These are phyloP conservation scores for Phasia obesa DNA, from an alignment of 2,888 invertebrate species.

Conservation along the genomic window DNA sequence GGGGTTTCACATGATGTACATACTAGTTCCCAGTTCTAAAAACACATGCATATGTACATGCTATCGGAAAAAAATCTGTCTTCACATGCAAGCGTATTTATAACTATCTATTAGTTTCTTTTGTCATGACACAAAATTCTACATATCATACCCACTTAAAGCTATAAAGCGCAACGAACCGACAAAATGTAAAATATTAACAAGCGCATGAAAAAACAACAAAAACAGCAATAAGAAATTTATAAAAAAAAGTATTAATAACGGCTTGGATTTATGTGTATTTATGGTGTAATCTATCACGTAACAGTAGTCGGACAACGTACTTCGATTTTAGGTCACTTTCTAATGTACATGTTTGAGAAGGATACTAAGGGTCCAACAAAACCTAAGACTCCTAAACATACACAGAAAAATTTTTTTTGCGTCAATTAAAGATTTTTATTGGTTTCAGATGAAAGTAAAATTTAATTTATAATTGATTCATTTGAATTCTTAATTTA, in stretches of 20 bases:
- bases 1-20: slow-evolving; percentile 15
- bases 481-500: too few relatives aligned
- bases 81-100: not conserved
- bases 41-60: not conserved
- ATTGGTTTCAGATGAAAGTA: too few relatives aligned
- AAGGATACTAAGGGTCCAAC: too few relatives aligned
- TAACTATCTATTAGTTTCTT: not conserved
- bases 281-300: too few relatives aligned
- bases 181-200: slow-evolving; percentile 40
- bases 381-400: too few relatives aligned
- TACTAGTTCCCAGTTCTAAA: slow-evolving; percentile 2
- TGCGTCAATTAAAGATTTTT: too few relatives aligned
- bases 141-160: slow-evolving; percentile 2
- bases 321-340: too few relatives aligned
- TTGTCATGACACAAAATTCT: not conserved
- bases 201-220: not conserved
- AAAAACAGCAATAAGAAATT: not conserved
- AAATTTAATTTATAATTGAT: too few relatives aligned
- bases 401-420: too few relatives aligned
- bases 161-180: slow-evolving; percentile 43
- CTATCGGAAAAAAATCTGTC: not conserved
- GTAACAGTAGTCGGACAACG: too few relatives aligned
- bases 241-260: not conserved
- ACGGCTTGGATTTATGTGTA: too few relatives aligned
- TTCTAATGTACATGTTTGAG: too few relatives aligned